Evolutionary conservation across 2,888 invertebrate genomes (phyloP), one percentile per base, ranked within the genome.

Genomic region (Hylaea fasciaria): DNA sequence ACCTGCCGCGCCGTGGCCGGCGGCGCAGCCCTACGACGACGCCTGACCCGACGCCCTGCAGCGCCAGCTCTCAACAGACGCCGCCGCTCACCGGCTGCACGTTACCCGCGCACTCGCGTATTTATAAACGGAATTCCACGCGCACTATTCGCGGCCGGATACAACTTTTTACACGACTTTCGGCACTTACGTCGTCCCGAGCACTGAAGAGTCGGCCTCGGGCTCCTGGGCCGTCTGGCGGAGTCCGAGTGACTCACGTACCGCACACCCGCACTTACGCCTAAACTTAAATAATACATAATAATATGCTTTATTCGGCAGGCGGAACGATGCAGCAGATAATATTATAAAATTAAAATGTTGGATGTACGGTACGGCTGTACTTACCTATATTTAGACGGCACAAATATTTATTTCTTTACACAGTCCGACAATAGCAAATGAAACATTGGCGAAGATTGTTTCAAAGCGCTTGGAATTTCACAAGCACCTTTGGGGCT

Each of bases 161-260:
- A 90, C 89, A 87, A 87, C 91, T 91, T 91, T 90, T 90, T 89
- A 90, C 91, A 91, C 91, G 91, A 91, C 91, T 90, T 86, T 89
- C 91, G 73, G 88, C 91, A 91, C 91, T 92, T 91, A 90, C 90
- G 89, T 80, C 90, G 87, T 84, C 79, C 89, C 84, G 84, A 88
- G 85, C 85, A 91, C 91, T 92, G 91, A 88, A 85, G 84, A 85
- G 79, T 82, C 79, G 76, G 77, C 78, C 79, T 73, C 80, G 76
- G 80, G 68, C 79, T 83, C 75, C 83, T 78, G 80, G 70, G 81
- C 83, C 83, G 89, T 89, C 90, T 91, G 81, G 77, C 83, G 82
- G 74, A 80, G 77, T 73, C 81, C 81, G 79, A 75, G 81, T 88
- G 88, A 88, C 76, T 86, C 87, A 88, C 74, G 22, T 22, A 22